Evolutionary conservation across 2,888 invertebrate genomes (phyloP), one percentile per base, ranked within the genome.

Genomic region (Artemia sinica): DNA sequence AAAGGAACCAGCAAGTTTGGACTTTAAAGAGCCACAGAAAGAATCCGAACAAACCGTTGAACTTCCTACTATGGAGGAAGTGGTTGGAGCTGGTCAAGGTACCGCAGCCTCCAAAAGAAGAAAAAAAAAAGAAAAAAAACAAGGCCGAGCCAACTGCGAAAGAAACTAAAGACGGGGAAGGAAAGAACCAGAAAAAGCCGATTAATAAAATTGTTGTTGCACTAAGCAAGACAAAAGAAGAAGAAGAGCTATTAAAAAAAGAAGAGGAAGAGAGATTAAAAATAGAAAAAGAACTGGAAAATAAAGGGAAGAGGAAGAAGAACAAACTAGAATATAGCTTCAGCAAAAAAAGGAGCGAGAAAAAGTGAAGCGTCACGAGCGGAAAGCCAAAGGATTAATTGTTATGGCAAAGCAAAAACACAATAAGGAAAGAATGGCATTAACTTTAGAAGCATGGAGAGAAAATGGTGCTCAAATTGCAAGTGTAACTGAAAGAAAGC

Each of bases 361-460:
- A 79, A 92, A 91, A 76, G 94, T 94, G 76, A 84, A 89, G 67
- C 92, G 91, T 78, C 92, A 92, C 75, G 83, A 91, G 75, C 81
- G 93, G 74, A 96, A 96, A 78, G 91, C 90, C n/a, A 96, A 96
- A 80, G 97, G 97, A 4, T 96, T 93, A 79, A 81, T 93, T 50
- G 79, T 96, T 70, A 94, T 94, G 3, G 86, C 90, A 0, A 94
- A 94, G 78, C 94, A 98, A 77, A 94, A 91, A 77, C 89, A 89
- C 72, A 91, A 92, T 74, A 85, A 88, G 72, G 89, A 89, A 0
- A 82, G 93, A 73, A 91, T 92, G 9, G 89, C 91, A 77, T 90
- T 89, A 70, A 84, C 93, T 83, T 79, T 96, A 71, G 91, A 93
- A 68, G 87, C 88, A 2, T 80, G 93, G 63, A 91, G 90, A 78